Base-by-base conservation (phyloP, 1,140 invertebrate genomes). In the Telenomus remus region DNA sequence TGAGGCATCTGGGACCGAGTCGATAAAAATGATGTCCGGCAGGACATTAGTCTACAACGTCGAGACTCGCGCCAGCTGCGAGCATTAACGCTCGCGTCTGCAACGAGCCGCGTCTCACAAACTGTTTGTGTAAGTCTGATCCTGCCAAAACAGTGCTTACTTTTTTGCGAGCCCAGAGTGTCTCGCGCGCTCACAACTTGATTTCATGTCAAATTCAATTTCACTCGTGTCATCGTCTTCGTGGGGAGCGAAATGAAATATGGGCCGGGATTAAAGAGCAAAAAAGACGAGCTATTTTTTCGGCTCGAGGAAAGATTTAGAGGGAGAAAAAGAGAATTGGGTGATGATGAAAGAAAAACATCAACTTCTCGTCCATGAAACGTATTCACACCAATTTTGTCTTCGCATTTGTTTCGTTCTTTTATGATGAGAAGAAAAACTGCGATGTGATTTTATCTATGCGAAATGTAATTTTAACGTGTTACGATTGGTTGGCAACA, bases 21-120 rank as follows among this genome's bases (percentile, higher is more conserved):
- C 60, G 76, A 78, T 80, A 78, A 80, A 80, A 80, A 73, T 79
- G 75, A 79, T 61, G 64, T 69, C 75, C 61, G 37, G 55, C 70
- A 66, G 78, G 71, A 77, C 69, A 50, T 68, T 13, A 56, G 59
- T 34, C 48, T 55, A 56, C 56, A 44, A 64, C 48, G 69, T 46
- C 63, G 57, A 64, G 44, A 72, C 59, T 63, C 51, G 51, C 55
- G 68, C 19, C 78, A 76, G 73, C 78, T 79, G 71, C 69, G 64
- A 43, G 39, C 47, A 56, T 5, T 70, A 60, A 70, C 73, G 56
- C 16, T 55, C 50, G 66, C 73, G 74, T 76, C 74, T 71, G 66
- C 66, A 71, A 64, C 43, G 57, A 63, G 49, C 54, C 50, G 37
- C 59, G 59, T 33, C 50, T 35, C n/a, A 68, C 54, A 44, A 44